A percentile compares a stretch with the other conserved stretches of the same genome.
Conservation (phyloP, 2,888 invertebrate genomes). For the Chaetogeoica ovagalla region DNA sequence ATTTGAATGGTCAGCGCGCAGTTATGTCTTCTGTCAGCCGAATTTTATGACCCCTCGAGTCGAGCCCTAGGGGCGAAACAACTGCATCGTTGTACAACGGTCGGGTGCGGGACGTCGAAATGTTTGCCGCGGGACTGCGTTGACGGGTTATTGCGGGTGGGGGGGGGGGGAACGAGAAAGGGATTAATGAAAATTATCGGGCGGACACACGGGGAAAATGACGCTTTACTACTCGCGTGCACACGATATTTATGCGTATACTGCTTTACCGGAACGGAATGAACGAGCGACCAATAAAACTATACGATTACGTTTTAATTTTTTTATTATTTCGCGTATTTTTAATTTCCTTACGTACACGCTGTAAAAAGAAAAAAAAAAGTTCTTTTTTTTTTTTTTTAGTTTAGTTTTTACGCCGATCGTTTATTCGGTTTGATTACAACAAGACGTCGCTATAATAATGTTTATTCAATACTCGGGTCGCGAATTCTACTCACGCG, state of each 20-base stretch:
- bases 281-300: neutral
- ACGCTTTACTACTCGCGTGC: neutral
- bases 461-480: too few relatives aligned
- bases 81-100: neutral
- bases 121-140: constrained; percentile 16
- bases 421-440: neutral
- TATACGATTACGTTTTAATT: neutral
- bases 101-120: neutral
- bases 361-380: too few relatives aligned
- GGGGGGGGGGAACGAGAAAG: neutral
- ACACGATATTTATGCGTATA: neutral
- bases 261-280: neutral
- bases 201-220: neutral
- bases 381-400: neutral
- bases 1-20: neutral
- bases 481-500: too few relatives aligned
- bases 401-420: neutral
- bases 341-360: neutral
- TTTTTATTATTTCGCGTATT: neutral
- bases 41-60: constrained; percentile 5
- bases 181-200: constrained; percentile 21
- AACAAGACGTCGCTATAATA: neutral
- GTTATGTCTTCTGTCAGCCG: neutral
- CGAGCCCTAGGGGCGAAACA: too few relatives aligned
- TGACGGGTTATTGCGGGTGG: neutral